Percentiles rank a stretch among this genome's conserved stretches.
These are phyloP conservation scores for Xestoiulus laeticollis DNA, from an alignment of 2,888 invertebrate genomes.

Conservation along the genomic window DNA sequence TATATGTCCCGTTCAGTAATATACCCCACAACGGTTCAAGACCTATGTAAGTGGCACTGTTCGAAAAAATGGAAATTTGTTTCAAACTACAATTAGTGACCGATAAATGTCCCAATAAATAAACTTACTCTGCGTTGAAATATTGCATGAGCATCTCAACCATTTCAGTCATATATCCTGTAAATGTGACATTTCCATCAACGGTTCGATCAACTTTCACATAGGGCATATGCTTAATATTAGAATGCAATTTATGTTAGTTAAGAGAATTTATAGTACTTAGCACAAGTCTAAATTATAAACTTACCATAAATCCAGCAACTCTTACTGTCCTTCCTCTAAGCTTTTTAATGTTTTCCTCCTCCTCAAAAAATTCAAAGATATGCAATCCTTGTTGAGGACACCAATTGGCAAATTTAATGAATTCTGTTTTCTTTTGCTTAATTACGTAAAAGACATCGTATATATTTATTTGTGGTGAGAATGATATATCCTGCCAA, in stretches of 20 bases:
- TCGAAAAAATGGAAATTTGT: not conserved
- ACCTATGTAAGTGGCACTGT: not conserved
- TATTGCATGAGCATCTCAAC: slow-evolving; percentile 12
- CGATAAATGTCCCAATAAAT: no score
- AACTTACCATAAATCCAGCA: not conserved
- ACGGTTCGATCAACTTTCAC: not conserved
- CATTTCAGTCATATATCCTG: not conserved
- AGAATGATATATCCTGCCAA: not conserved
- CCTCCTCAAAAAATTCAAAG: not conserved
- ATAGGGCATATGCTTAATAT: not conserved
- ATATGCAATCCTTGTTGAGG: not conserved
- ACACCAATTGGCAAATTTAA: not conserved
- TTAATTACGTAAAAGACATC: not conserved
- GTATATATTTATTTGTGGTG: not conserved
- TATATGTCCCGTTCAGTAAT: not conserved
- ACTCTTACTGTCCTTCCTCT: not conserved
- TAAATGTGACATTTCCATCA: not conserved
- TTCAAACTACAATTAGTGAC: no score
- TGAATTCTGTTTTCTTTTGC: not conserved
- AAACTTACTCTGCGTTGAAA: slow-evolving; percentile 23
- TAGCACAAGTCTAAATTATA: no score
- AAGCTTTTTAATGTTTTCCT: not conserved
- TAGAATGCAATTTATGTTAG: not conserved
- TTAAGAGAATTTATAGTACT: no score
- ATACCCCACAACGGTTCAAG: not conserved